These are phyloP conservation scores for Drosophila fulvimacula DNA, from an alignment of 2,888 invertebrate species.

Conservation along the genomic window DNA sequence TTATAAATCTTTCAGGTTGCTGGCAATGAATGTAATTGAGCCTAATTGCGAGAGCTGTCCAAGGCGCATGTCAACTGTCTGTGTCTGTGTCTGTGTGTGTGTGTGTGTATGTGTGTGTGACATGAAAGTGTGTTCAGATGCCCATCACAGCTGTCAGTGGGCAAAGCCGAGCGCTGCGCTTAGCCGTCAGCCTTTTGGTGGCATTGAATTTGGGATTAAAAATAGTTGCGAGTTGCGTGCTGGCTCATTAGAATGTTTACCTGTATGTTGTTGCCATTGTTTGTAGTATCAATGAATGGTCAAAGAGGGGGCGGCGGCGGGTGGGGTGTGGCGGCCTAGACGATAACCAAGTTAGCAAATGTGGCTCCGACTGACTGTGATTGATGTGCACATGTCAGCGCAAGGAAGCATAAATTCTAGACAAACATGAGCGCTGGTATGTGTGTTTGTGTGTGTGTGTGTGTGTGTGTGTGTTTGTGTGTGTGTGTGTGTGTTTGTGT, in stretches of 20 bases:
- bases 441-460: not conserved
- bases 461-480: not conserved
- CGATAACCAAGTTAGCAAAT: slow-evolving; percentile 55
- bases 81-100: slow-evolving; percentile 30
- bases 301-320: too few species aligned
- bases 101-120: slow-evolving; percentile 39
- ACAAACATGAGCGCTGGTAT: slow-evolving; percentile 52
- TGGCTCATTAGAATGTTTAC: slow-evolving; percentile 66
- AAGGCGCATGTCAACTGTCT: slow-evolving; percentile 52
- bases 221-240: slow-evolving; percentile 64
- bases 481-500: slow-evolving; percentile 1
- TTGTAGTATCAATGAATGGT: not conserved
- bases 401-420: slow-evolving; percentile 71
- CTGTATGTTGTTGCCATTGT: slow-evolving; percentile 39
- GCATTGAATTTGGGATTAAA: slow-evolving; percentile 31
- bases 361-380: slow-evolving; percentile 51
- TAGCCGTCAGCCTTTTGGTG: slow-evolving; percentile 7
- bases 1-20: slow-evolving; percentile 6
- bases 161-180: slow-evolving; percentile 18
- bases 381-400: slow-evolving; percentile 75
- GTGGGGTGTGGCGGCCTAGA: slow-evolving; percentile 7
- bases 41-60: slow-evolving; percentile 32
- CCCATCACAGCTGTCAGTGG: slow-evolving; percentile 74
- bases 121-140: slow-evolving; percentile 62
- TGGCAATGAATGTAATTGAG: slow-evolving; percentile 5